Conservation (phyloP, 2,113 vertebrate genomes). For the Zosterops borbonicus region DNA sequence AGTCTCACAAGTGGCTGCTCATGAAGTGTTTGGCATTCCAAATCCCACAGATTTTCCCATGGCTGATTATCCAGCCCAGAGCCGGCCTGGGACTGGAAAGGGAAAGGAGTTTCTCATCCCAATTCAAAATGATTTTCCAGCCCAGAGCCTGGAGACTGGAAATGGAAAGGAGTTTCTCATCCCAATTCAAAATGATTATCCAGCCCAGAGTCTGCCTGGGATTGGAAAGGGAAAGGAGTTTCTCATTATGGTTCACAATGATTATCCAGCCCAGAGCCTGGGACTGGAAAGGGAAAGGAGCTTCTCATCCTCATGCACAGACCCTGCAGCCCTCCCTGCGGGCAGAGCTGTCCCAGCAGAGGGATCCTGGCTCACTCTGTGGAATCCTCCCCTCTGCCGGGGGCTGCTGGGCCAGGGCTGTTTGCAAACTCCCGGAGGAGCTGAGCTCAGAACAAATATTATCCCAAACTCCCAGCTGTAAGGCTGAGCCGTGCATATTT, state of each 20-base stretch:
- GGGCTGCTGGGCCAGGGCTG: neutral
- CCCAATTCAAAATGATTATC: no score
- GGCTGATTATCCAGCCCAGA: neutral
- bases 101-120: neutral
- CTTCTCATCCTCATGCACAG: no score
- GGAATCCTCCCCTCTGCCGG: neutral
- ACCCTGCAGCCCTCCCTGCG: no score
- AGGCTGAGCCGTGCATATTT: neutral
- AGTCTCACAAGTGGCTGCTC: neutral
- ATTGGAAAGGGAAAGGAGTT: neutral
- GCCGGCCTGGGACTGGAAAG: no score
- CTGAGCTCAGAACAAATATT: constrained; percentile 2
- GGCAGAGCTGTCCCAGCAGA: neutral
- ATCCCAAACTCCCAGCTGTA: neutral
- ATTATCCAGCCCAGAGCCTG: no score
- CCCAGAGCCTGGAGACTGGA: no score
- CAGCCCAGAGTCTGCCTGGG: no score
- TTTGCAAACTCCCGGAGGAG: neutral
- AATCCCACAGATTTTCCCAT: neutral
- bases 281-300: neutral
- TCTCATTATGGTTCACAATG: fast-evolving
- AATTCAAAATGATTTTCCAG: no score
- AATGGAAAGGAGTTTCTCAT: neutral
- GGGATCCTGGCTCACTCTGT: neutral
- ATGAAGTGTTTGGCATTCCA: neutral